phyloP scores from a whole-genome alignment of 2,888 invertebrate genomes.

The Synergus gifuensis region DNA sequence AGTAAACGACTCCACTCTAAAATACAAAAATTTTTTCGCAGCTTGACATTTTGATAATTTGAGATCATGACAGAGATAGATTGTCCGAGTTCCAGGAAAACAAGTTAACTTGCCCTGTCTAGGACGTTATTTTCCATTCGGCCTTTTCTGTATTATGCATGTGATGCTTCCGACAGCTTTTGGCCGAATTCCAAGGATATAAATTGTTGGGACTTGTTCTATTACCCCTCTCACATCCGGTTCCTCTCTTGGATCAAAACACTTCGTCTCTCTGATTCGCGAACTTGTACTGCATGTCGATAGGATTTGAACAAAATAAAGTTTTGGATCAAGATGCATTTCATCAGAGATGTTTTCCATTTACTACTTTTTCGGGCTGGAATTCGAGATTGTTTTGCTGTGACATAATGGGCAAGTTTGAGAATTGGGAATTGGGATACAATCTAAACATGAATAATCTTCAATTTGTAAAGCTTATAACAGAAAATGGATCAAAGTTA shows the following conservation, averaged over 20 bases:
- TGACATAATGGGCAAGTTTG: neutral
- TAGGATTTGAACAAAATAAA: slow-evolving; percentile 2
- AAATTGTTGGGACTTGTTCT: slow-evolving; percentile 59
- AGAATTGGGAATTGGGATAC: neutral
- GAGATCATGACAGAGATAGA: slow-evolving; percentile 5
- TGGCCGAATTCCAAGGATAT: slow-evolving; percentile 58
- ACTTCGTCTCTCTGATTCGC: neutral
- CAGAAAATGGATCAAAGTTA: too few relatives aligned
- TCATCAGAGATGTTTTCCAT: neutral
- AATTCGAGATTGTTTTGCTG: neutral
- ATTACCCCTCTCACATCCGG: slow-evolving; percentile 57
- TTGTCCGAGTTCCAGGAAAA: neutral
- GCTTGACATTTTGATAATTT: slow-evolving; percentile 3
- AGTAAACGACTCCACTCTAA: neutral
- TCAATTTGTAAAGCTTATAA: too few relatives aligned
- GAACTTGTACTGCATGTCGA: slow-evolving; percentile 14
- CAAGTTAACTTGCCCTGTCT: neutral
- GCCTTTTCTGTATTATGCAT: slow-evolving; percentile 52
- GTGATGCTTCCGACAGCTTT: slow-evolving; percentile 41
- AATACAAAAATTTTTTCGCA: neutral
- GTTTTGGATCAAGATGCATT: slow-evolving; percentile 2
- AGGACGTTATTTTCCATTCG: slow-evolving; percentile 48
- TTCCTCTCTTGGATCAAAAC: slow-evolving; percentile 38
- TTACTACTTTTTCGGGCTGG: neutral
- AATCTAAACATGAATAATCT: too few relatives aligned